Percentiles rank a stretch among this genome's conserved stretches.
Conservation (phyloP, 2,888 invertebrate species). For the Aspidiotus destructor region DNA sequence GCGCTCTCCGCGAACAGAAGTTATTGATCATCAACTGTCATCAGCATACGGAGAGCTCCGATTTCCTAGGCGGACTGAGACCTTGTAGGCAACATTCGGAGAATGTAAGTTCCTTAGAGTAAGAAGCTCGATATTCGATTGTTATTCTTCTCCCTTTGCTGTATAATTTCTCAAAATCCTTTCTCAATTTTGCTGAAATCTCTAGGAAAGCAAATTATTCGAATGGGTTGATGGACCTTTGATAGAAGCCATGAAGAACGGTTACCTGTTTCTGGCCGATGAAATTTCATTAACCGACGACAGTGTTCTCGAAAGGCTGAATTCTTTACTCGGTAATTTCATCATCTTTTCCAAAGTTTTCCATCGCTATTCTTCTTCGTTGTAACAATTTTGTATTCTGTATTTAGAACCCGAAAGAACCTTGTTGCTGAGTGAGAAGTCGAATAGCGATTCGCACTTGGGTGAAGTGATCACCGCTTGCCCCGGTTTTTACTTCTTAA, state of each 20-base stretch:
- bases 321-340: constrained; percentile 67
- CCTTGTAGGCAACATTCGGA: constrained; percentile 60
- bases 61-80: constrained; percentile 89
- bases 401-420: constrained; percentile 76
- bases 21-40: constrained; percentile 90
- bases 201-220: constrained; percentile 51
- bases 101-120: constrained; percentile 22
- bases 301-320: constrained; percentile 91
- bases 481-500: constrained; percentile 76
- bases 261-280: constrained; percentile 85
- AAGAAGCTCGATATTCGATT: no score
- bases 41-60: constrained; percentile 96
- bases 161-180: no score
- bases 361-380: background rate
- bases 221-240: constrained; percentile 98
- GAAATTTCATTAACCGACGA: constrained; percentile 99
- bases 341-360: constrained; percentile 7
- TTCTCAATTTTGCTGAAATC: no score
- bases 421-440: constrained; percentile 80
- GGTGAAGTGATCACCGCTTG: constrained; percentile 52
- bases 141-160: no score
- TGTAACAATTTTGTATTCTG: constrained; percentile 14
- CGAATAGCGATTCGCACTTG: constrained; percentile 40
- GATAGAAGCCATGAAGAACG: constrained; percentile 78
- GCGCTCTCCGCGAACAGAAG: constrained; percentile 55